Conservation (phyloP, 2,113 vertebrate genomes). For the Mesocricetus auratus region DNA sequence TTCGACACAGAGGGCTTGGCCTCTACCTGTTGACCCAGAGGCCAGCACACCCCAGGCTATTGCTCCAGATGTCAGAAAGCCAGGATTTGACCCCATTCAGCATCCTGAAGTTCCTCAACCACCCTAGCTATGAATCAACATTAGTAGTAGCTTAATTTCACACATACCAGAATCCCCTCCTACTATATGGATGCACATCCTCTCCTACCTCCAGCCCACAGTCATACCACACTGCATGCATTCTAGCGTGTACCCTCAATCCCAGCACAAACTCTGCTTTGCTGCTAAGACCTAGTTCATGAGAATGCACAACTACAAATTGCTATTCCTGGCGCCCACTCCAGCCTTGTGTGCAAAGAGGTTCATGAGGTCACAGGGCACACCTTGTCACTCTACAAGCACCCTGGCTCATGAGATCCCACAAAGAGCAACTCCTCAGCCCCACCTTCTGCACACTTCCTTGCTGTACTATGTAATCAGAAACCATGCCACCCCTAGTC, state of each 20-base stretch:
- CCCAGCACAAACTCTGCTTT: not conserved
- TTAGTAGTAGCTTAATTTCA: not conserved
- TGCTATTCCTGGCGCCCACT: not conserved
- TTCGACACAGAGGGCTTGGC: not conserved
- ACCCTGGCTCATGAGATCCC: not conserved
- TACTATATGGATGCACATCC: not conserved
- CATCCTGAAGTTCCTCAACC: not conserved
- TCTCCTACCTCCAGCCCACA: not conserved
- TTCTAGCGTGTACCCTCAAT: not conserved
- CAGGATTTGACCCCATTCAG: not conserved
- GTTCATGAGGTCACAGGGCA: not conserved
- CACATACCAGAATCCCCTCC: not conserved
- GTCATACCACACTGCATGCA: not conserved
- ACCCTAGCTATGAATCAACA: not conserved
- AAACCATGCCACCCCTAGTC: not conserved
- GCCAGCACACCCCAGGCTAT: not conserved
- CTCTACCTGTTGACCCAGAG: not conserved
- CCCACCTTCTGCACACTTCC: not conserved
- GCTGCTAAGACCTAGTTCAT: not conserved
- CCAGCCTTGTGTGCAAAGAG: not conserved
- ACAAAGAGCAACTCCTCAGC: not conserved
- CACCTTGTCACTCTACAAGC: not conserved
- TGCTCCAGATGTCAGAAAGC: not conserved
- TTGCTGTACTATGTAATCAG: not conserved
- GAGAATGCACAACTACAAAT: not conserved